A percentile compares a stretch with the other conserved stretches of the same genome.
phyloP scores from a whole-genome alignment of 1,140 invertebrate species.

The Drosophila sproati region DNA sequence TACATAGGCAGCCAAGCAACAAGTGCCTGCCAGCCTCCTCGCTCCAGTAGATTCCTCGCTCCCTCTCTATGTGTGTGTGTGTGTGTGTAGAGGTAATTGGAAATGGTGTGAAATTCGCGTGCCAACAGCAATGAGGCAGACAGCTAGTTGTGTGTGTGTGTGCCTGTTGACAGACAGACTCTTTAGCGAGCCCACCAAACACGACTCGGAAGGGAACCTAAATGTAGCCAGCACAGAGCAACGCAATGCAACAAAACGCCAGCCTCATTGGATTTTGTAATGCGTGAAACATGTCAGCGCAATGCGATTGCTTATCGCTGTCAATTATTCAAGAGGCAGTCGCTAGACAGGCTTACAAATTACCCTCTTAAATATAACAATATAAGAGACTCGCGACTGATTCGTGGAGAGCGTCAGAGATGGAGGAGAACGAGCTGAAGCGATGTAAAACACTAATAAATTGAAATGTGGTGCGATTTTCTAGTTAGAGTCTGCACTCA shows the following conservation, averaged over 20 bases:
- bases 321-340: constrained; percentile 71
- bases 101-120: constrained; percentile 82
- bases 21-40: constrained; percentile 53
- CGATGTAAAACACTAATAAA: constrained; percentile 7
- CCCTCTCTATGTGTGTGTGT: neutral
- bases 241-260: constrained; percentile 25
- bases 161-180: constrained; percentile 11
- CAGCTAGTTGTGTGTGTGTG: neutral
- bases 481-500: constrained; percentile 6
- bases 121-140: constrained; percentile 49
- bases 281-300: constrained; percentile 81
- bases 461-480: constrained; percentile 31
- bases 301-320: constrained; percentile 80
- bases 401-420: constrained; percentile 7
- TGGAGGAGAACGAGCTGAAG: neutral
- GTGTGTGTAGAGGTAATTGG: constrained; percentile 60
- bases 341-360: constrained; percentile 69
- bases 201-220: constrained; percentile 28
- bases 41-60: constrained; percentile 9
- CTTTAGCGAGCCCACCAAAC: constrained; percentile 36
- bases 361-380: constrained; percentile 79
- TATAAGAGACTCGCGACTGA: constrained; percentile 38
- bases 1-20: constrained; percentile 66
- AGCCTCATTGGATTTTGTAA: constrained; percentile 65
- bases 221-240: neutral